Evolutionary conservation across 2,797 vertebrate species (phyloP).

Genomic region (Moxostoma hubbsi): DNA sequence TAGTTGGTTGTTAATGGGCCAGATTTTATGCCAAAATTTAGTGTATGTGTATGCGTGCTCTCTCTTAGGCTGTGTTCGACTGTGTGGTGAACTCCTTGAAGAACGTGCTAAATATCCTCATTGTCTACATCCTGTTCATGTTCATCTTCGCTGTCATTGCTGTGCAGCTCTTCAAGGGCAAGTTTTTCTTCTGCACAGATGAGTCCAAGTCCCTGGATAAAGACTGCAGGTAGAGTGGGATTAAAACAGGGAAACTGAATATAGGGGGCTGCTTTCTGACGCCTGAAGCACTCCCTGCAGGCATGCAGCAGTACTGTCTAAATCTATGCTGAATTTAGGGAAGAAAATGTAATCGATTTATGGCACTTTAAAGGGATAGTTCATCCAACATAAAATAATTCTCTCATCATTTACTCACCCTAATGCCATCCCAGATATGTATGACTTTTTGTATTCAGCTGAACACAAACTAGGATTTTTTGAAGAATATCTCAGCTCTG

Average conservation of each 20-base stretch:
- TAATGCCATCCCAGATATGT: too few species aligned
- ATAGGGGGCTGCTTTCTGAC: background rate
- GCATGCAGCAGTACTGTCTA: background rate
- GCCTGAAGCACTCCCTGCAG: constrained; percentile 32
- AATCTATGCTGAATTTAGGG: background rate
- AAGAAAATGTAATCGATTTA: too few species aligned
- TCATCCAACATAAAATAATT: too few species aligned
- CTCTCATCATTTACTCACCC: too few species aligned
- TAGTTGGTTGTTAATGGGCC: background rate
- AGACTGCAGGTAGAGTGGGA: constrained; percentile 86
- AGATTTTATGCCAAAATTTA: background rate
- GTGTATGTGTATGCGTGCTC: constrained; percentile 39
- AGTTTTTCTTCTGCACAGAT: constrained; percentile 97
- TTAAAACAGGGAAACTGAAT: background rate
- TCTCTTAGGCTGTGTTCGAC: constrained; percentile 92
- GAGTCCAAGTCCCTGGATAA: constrained; percentile 94
- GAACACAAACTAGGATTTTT: too few species aligned
- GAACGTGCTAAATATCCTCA: constrained; percentile 97
- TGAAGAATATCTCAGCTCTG: too few species aligned
- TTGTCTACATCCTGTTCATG: constrained; percentile 99
- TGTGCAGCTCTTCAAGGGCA: constrained; percentile 97
- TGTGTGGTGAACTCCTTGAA: constrained; percentile 97
- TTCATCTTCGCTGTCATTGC: constrained; percentile 99
- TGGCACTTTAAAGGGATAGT: too few species aligned
- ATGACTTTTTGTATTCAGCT: too few species aligned